Evolutionary conservation across 92 coral and sea anemone genomes (phyloP), one percentile per base, ranked within the genome.

Genomic region (Isaurus tuberculatus): DNA sequence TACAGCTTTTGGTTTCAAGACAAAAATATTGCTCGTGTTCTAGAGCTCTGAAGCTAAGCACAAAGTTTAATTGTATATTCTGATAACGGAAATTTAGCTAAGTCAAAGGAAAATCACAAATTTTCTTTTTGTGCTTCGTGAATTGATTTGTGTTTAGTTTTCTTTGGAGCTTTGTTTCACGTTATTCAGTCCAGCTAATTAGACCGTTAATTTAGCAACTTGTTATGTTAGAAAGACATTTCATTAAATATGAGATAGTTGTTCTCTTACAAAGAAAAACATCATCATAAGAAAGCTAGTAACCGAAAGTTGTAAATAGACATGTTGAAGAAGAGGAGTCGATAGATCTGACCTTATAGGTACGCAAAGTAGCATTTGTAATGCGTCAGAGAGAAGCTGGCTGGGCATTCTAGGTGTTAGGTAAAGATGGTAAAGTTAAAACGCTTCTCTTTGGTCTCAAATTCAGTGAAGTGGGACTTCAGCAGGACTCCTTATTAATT

Each of bases 401-500:
- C 82, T 57, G 36, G 82, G 70, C 82, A 77, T 77, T 77, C 70
- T 77, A 55, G 82, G 82, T 77, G 69, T 58, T 77, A 29, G 82
- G 34, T 77, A 33, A 77, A 40, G 20, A 22, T 32, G 46, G 57
- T 77, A 57, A 77, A 58, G 34, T 57, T 11, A 77, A 77, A 61
- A 61, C 16, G 48, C 68, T 77, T n/a, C 53, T 74, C 69, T 25
- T 19, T 55, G 29, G 8, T 48, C 66, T 74, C 26, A 16, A 58
- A 65, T 58, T 77, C 82, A 77, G 82, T 58, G 82, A 77, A 77
- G 82, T 77, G 53, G 82, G 82, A 77, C 15, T 57, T 77, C n/a
- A 77, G 82, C 82, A 77, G 82, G 82, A 57, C 49, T 77, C 16
- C 9, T 6, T 10, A 14, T 15, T 1, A 0, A 5, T 48, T 36